Conservation (phyloP, 2,113 vertebrate genomes). For the Misgurnus mizolepis region DNA sequence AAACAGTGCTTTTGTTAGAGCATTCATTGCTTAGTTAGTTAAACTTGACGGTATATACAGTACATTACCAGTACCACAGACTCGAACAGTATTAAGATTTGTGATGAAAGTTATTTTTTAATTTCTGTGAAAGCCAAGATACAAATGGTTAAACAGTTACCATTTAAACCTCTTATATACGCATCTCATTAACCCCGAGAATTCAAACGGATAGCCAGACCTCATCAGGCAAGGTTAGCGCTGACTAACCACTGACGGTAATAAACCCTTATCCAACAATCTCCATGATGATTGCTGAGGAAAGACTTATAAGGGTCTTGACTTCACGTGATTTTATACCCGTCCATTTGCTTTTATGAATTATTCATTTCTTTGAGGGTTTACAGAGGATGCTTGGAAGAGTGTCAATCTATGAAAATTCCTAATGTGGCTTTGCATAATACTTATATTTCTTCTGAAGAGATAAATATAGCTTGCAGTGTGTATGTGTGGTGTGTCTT, state of each 20-base stretch:
- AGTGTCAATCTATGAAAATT: not conserved
- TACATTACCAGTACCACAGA: not conserved
- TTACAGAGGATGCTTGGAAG: not conserved
- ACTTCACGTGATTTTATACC: not conserved
- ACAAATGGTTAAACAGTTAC: not conserved
- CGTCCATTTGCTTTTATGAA: not conserved
- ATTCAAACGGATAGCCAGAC: conserved; percentile 21
- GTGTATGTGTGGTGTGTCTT: not conserved
- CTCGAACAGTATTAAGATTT: not conserved
- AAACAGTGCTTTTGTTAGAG: no score
- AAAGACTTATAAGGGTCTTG: conserved; percentile 20
- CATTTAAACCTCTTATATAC: not conserved
- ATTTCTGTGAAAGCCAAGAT: not conserved
- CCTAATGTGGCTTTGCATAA: not conserved
- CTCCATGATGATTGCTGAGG: conserved; percentile 1
- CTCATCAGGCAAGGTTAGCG: conserved; percentile 38
- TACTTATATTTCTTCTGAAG: not conserved
- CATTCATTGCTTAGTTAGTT: no score
- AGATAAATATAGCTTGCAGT: not conserved
- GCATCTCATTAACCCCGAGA: conserved; percentile 1
- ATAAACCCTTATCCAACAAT: conserved; percentile 29
- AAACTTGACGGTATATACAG: no score
- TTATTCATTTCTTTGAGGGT: conserved; percentile 19
- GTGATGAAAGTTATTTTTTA: not conserved
- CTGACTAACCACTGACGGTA: conserved; percentile 34